Conservation (phyloP, 2,113 vertebrate genomes). For the Manacus vitellinus region DNA sequence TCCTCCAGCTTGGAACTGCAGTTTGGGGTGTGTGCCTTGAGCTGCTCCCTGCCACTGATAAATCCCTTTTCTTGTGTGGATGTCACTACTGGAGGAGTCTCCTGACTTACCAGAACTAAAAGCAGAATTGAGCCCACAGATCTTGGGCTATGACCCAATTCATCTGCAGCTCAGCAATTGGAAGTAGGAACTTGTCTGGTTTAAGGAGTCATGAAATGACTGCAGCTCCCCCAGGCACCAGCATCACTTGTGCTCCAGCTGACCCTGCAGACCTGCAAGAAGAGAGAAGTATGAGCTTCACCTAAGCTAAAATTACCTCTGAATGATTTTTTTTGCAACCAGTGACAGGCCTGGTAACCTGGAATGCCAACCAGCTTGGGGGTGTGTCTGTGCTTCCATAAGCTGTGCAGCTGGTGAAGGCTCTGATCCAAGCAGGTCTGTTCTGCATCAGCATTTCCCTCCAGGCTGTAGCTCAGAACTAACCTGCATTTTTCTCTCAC, state of each 20-base stretch:
- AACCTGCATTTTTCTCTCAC: neutral
- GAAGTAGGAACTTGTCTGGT: neutral
- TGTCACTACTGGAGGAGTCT: neutral
- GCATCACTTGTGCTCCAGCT: neutral
- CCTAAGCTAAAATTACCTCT: neutral
- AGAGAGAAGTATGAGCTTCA: neutral
- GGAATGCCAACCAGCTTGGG: neutral
- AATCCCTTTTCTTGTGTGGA: neutral
- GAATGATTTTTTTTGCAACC: neutral
- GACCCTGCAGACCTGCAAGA: neutral
- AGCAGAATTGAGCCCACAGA: neutral
- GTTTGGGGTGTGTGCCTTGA: rapidly evolving
- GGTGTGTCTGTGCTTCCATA: neutral
- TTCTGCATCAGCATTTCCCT: rapidly evolving
- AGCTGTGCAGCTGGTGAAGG: neutral
- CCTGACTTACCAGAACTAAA: rapidly evolving
- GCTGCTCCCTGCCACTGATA: neutral
- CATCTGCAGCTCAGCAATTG: neutral
- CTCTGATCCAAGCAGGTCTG: neutral
- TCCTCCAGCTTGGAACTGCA: neutral
- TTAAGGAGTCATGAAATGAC: rapidly evolving
- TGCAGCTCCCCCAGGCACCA: neutral
- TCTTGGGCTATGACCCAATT: neutral
- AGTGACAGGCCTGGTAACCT: neutral
- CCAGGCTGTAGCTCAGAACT: neutral